phyloP scores from a whole-genome alignment of 2,113 vertebrate species.

The Eulemur macaco region DNA sequence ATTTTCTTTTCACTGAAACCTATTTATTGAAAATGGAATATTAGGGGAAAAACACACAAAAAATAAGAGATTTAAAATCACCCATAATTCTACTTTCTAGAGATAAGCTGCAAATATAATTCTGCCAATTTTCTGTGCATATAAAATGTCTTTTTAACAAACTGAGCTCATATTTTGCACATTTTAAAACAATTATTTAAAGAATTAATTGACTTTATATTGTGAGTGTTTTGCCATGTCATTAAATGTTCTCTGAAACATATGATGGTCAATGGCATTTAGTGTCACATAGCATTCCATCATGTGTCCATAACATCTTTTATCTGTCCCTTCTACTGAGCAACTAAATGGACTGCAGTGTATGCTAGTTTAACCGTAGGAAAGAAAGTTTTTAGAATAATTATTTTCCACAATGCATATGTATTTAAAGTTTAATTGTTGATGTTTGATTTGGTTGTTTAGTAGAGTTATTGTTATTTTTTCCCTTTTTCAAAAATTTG shows the following conservation, averaged over 20 bases:
- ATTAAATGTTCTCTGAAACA: not conserved
- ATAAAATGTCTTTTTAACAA: constrained; percentile 2
- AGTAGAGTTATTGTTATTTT: not conserved
- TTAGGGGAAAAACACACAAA: not conserved
- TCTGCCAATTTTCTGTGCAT: not conserved
- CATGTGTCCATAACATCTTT: not conserved
- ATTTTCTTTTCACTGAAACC: constrained; percentile 30
- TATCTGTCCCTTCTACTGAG: not conserved
- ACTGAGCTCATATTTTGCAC: not conserved
- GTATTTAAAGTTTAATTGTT: not conserved
- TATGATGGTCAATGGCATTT: not conserved
- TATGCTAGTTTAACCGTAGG: not conserved
- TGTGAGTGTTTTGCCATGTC: not conserved
- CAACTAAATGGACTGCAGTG: not conserved
- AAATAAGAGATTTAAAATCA: not conserved
- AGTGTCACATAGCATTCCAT: not conserved
- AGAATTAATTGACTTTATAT: not conserved
- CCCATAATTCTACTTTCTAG: not conserved
- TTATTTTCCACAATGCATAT: not conserved
- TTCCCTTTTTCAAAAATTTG: not conserved
- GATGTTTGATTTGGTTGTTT: not conserved
- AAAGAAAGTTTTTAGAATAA: not conserved
- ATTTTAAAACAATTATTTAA: not conserved
- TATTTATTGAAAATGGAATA: not conserved
- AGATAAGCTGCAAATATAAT: not conserved